Percentiles rank a stretch among this genome's conserved stretches.
phyloP scores from a whole-genome alignment of 2,888 invertebrate species.

The Torymus texanus region DNA sequence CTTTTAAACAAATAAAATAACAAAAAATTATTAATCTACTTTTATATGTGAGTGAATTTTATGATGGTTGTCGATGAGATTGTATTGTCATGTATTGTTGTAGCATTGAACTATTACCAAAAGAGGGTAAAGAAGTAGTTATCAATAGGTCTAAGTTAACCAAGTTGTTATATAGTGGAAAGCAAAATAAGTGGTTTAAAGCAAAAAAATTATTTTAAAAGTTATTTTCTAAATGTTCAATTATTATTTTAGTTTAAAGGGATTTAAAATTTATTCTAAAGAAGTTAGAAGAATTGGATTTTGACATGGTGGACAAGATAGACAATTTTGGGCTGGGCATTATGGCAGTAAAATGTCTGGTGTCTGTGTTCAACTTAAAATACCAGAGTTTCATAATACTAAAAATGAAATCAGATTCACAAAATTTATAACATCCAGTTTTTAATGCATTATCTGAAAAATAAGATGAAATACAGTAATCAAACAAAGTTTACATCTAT shows the following conservation, averaged over 20 bases:
- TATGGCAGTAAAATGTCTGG: conserved; percentile 83
- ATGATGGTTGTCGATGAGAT: conserved; percentile 61
- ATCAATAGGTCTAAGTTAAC: no score
- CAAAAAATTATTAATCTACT: conserved; percentile 15
- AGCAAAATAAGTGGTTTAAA: no score
- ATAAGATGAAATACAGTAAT: no score
- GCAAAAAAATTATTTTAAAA: neutral
- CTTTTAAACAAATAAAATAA: neutral
- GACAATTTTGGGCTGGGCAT: conserved; percentile 80
- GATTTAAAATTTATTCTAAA: conserved; percentile 76
- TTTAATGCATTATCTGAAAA: no score
- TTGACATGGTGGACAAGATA: conserved; percentile 78
- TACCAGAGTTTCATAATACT: conserved; percentile 35
- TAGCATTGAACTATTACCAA: conserved; percentile 57
- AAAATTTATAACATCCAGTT: no score
- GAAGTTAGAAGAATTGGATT: conserved; percentile 77
- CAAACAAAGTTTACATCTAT: no score
- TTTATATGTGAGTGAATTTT: conserved; percentile 69
- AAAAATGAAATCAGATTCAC: no score
- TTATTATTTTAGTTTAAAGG: conserved; percentile 74
- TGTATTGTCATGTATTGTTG: conserved; percentile 63
- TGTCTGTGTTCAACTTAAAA: conserved; percentile 68
- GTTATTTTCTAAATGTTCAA: conserved; percentile 7
- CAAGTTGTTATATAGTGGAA: no score
- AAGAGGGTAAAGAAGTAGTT: no score